Conservation (phyloP, 2,888 invertebrate species). For the Chrysomela aeneicollis region DNA sequence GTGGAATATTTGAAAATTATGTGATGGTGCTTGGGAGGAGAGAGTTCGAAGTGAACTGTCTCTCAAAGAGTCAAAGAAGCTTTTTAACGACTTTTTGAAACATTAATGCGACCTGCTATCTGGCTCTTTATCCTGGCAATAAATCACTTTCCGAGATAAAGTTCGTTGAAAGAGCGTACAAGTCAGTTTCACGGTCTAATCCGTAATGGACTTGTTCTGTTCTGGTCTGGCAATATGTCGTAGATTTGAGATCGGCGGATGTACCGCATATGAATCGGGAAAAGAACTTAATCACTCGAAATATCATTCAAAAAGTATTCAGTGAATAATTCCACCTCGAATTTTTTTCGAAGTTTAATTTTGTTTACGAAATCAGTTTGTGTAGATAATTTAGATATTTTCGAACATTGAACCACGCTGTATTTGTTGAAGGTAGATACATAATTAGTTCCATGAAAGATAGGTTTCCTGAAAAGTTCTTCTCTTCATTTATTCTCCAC, state of each 20-base stretch:
- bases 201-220: slow-evolving; percentile 5
- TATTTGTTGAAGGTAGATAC: too few species aligned
- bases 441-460: too few species aligned
- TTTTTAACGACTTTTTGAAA: slow-evolving; percentile 38
- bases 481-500: too few species aligned
- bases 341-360: too few species aligned
- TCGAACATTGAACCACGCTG: too few species aligned
- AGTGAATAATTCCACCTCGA: too few species aligned
- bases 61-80: slow-evolving; percentile 26
- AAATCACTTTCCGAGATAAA: slow-evolving; percentile 15
- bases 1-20: slow-evolving; percentile 13
- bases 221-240: slow-evolving; percentile 3
- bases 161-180: slow-evolving; percentile 9
- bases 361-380: too few species aligned
- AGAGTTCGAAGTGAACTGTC: not conserved
- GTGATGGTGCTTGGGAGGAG: slow-evolving; percentile 1
- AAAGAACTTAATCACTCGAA: too few species aligned
- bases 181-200: slow-evolving; percentile 2
- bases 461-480: too few species aligned
- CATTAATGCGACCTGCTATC: slow-evolving; percentile 41
- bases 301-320: too few species aligned
- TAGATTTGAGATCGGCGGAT: slow-evolving; percentile 1
- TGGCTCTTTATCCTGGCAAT: slow-evolving; percentile 23
- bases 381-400: too few species aligned
- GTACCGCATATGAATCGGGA: not conserved